Conservation (phyloP, 2,113 vertebrate species). For the Cyphotilapia sp. region DNA sequence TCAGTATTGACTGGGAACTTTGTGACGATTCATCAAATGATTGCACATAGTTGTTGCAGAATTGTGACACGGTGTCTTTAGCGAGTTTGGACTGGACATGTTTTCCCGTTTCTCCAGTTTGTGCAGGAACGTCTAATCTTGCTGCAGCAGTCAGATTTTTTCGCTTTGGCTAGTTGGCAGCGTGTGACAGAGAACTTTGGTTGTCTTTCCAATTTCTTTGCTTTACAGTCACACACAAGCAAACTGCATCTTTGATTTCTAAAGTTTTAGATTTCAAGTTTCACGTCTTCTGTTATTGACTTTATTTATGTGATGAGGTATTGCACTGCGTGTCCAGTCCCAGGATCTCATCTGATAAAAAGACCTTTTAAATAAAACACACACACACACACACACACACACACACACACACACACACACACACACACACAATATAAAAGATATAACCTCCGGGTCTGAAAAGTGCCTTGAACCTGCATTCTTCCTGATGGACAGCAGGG, state of each 20-base stretch:
- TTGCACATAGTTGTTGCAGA: neutral
- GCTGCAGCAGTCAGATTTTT: accelerated
- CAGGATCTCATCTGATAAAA: neutral
- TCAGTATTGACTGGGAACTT: neutral
- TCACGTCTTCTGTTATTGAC: neutral
- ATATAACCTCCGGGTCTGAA: neutral
- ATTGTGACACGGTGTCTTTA: neutral
- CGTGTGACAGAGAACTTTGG: neutral
- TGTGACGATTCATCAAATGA: neutral
- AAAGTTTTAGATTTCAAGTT: neutral
- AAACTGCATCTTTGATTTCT: neutral
- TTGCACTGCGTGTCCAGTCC: neutral
- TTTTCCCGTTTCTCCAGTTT: neutral
- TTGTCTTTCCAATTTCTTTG: neutral
- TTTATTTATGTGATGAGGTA: neutral
- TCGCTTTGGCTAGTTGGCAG: neutral
- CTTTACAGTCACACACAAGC: accelerated
- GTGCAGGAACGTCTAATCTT: neutral
- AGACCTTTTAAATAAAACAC: accelerated
- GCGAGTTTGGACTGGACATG: neutral
- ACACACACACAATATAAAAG: neutral
- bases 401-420: no score
- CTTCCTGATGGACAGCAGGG: neutral
- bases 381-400: neutral
- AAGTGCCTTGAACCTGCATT: neutral